Base-by-base conservation (phyloP, 2,113 vertebrate species). In the Parotia lawesii region DNA sequence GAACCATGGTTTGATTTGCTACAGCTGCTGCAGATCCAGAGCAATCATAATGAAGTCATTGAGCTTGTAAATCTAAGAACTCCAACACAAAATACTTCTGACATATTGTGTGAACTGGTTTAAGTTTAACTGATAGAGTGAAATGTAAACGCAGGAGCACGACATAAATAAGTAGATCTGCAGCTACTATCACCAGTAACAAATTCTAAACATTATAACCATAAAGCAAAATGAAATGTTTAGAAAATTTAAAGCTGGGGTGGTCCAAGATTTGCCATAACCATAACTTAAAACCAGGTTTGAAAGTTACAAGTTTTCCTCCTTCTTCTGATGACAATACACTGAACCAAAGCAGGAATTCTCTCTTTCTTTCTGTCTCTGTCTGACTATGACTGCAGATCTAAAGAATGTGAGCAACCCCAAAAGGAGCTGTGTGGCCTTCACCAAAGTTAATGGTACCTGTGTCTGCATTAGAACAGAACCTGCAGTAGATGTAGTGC, bases 81-180 rank as follows among this genome's bases (percentile, higher is more conserved):
- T 87, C 50, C 44, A 73, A 78, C 37, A 54, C 25, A 92, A 80
- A 93, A 93, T 85, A 14, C 15, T 94, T 93, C 53, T 93, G 93
- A 93, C 65, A 62, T 79, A 74, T 56, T 78, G 65, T 85, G 51
- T 76, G 69, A 93, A 89, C 75, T 93, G 73, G 35, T 89, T 86
- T 81, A 93, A 61, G 33, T 89, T 86, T 81, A 93, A 61, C 76
- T 60, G 88, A 96, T 92, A 89, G 83, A 96, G 62, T 62, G 92
- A 97, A 96, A 97, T 89, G 73, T 97, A 96, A 97, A 97, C 29
- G 2, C 67, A 88, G 88, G 35, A 84, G 44, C 62, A 73, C 2
- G 72, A 92, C 92, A 93, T 96, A 97, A 97, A 96, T 96, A 97
- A 97, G 93, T 93, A 95, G 89, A 92, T 89, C 85, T 90, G 74